A percentile compares a stretch with the other conserved stretches of the same genome.
phyloP scores from a whole-genome alignment of 2,113 vertebrate species.

The Caretta caretta region DNA sequence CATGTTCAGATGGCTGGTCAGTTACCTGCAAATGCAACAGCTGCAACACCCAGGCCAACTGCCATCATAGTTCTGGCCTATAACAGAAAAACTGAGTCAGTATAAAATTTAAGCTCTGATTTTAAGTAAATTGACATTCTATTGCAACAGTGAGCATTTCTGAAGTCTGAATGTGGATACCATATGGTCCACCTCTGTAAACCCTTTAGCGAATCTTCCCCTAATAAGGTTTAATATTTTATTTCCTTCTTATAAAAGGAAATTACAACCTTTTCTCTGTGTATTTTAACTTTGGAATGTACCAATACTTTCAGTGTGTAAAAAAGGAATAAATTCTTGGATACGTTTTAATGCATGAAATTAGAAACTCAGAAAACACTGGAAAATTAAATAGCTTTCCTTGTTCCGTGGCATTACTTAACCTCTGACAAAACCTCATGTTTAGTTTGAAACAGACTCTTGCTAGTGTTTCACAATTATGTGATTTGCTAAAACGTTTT shows the following conservation, averaged over 20 bases:
- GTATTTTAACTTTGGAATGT: not conserved
- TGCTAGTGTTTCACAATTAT: not conserved
- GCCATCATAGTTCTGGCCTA: conserved; percentile 89
- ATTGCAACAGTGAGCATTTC: not conserved
- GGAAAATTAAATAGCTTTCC: not conserved
- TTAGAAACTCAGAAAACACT: not conserved
- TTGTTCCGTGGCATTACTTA: not conserved
- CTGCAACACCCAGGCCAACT: conserved; percentile 91
- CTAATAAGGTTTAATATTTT: not conserved
- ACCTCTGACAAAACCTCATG: rapidly evolving
- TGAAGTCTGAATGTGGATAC: not conserved
- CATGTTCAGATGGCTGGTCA: not conserved
- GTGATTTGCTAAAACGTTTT: not conserved
- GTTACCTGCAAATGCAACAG: conserved; percentile 92
- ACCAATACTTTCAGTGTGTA: not conserved
- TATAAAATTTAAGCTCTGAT: not conserved
- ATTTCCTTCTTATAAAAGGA: conserved; percentile 5
- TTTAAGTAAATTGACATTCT: not conserved
- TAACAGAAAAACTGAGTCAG: conserved; percentile 30
- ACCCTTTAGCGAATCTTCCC: not conserved
- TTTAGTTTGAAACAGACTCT: not conserved
- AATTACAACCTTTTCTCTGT: not conserved
- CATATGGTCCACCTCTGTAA: not conserved
- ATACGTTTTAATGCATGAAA: conserved; percentile 11
- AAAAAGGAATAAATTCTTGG: not conserved